Evolutionary conservation across 2,888 invertebrate species (phyloP).

Genomic region (Eremobia ochroleuca): DNA sequence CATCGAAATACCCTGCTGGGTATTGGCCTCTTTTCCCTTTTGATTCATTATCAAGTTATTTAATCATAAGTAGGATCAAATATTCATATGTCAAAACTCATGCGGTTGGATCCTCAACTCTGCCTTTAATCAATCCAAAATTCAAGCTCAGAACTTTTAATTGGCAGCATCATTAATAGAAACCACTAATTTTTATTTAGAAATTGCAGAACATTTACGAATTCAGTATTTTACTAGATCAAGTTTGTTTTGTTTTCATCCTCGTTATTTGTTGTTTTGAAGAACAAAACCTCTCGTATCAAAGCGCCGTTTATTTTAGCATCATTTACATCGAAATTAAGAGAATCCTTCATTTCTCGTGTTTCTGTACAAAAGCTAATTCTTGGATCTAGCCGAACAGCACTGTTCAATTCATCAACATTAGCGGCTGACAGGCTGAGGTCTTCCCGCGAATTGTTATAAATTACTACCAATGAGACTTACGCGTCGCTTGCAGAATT

Average conservation of each 20-base stretch:
- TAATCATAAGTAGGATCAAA: conserved; percentile 13
- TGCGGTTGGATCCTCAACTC: not conserved
- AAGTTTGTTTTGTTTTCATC: not conserved
- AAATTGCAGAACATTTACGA: conserved; percentile 1
- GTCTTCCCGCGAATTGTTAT: conserved; percentile 66
- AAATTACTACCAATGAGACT: conserved; percentile 63
- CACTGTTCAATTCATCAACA: conserved; percentile 70
- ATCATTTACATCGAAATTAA: conserved; percentile 47
- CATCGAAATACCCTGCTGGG: not conserved
- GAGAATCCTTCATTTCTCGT: conserved; percentile 42
- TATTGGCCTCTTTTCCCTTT: fast-evolving
- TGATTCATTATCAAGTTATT: not conserved
- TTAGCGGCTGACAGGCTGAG: conserved; percentile 64
- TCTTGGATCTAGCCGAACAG: conserved; percentile 52
- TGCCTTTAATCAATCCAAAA: conserved; percentile 8
- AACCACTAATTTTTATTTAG: not conserved
- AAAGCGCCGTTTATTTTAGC: not conserved
- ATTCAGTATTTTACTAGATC: not conserved
- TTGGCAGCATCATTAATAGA: conserved; percentile 27
- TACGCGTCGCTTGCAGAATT: conserved; percentile 52
- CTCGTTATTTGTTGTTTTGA: not conserved
- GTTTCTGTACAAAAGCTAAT: conserved; percentile 57
- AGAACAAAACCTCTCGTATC: not conserved
- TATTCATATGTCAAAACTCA: conserved; percentile 11
- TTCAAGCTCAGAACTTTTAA: conserved; percentile 27